A percentile compares a stretch with the other conserved stretches of the same genome.
These are phyloP conservation scores for Centropus bengalensis DNA, from an alignment of 2,113 vertebrate species.

Conservation along the genomic window DNA sequence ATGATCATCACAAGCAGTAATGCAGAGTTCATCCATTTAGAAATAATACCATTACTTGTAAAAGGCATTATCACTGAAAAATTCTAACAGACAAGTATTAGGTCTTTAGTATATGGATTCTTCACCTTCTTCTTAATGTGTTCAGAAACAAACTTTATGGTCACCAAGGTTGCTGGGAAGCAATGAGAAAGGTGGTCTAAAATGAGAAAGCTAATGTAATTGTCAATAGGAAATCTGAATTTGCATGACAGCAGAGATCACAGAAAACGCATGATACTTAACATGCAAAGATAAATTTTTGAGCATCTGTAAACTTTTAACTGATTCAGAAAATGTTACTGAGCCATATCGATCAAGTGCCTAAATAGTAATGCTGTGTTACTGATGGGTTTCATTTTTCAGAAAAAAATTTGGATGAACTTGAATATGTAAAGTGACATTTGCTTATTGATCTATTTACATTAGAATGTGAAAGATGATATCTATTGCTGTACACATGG, in stretches of 20 bases:
- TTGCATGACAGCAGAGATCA: not conserved
- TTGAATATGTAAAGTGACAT: not conserved
- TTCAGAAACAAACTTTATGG: not conserved
- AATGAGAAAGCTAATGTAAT: not conserved
- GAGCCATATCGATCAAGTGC: not conserved
- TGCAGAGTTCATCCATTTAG: not conserved
- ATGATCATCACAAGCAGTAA: not conserved
- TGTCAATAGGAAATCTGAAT: not conserved
- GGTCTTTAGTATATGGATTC: not conserved
- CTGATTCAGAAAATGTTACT: not conserved
- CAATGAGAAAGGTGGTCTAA: not conserved
- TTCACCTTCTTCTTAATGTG: not conserved
- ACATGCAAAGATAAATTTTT: not conserved
- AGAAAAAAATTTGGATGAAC: not conserved
- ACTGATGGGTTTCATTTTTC: not conserved
- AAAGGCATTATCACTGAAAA: not conserved
- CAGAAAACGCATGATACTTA: not conserved
- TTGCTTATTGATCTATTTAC: not conserved
- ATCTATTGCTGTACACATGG: accelerated
- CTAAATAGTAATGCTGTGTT: not conserved
- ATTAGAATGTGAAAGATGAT: not conserved
- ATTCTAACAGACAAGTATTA: not conserved
- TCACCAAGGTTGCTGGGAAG: not conserved
- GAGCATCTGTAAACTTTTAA: not conserved
- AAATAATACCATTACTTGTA: not conserved